These are phyloP conservation scores for Canis aureus DNA, from an alignment of 2,113 vertebrate species.

Conservation along the genomic window DNA sequence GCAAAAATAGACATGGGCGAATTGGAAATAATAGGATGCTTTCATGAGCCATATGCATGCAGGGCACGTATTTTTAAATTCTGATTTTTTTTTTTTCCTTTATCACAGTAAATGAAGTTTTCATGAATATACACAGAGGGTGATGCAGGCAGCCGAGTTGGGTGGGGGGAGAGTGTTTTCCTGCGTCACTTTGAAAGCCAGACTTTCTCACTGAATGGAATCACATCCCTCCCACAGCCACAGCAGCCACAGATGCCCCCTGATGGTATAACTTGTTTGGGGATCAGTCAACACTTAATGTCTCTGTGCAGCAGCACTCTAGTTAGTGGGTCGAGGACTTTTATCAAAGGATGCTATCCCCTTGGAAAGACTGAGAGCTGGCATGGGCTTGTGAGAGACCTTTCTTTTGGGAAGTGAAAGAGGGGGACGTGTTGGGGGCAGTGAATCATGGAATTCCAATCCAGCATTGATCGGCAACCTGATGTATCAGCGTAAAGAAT, in stretches of 20 bases:
- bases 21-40: neutral
- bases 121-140: neutral
- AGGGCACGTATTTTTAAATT: neutral
- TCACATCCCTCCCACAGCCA: neutral
- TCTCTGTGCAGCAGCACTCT: neutral
- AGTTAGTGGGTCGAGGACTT: neutral
- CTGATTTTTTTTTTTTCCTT: neutral
- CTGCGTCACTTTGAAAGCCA: neutral
- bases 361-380: neutral
- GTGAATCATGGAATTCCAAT: neutral
- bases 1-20: neutral
- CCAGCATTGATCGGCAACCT: neutral
- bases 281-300: neutral
- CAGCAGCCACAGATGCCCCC: neutral
- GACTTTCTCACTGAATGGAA: neutral
- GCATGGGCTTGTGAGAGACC: neutral
- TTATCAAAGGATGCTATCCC: neutral
- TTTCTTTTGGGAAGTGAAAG: neutral
- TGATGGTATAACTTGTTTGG: neutral
- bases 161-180: no score
- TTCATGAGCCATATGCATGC: neutral
- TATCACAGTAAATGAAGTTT: neutral
- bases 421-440: neutral
- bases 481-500: neutral
- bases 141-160: neutral